Percentiles rank a stretch among this genome's conserved stretches.
These are phyloP conservation scores for Pristionchus maxplancki DNA, from an alignment of 2,888 invertebrate genomes.

Conservation along the genomic window DNA sequence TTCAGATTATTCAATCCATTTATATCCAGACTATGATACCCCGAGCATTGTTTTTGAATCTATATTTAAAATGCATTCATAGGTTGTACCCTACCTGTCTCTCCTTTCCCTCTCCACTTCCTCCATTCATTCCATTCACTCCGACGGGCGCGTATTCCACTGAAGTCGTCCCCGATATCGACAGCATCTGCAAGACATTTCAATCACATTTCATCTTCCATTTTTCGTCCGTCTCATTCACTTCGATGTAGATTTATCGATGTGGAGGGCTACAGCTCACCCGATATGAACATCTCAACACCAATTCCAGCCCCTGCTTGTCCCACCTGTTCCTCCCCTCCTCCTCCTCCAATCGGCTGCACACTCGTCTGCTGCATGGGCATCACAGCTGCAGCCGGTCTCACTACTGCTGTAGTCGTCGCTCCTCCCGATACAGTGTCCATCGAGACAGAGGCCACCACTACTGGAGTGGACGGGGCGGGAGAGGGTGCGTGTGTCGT, in stretches of 20 bases:
- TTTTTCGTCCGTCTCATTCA: background rate
- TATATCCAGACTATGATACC: no score
- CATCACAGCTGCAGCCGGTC: slow-evolving; percentile 61
- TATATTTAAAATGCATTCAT: background rate
- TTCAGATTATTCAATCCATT: background rate
- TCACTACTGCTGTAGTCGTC: background rate
- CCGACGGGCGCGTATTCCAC: slow-evolving; percentile 10
- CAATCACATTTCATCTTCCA: background rate
- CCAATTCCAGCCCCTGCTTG: no score
- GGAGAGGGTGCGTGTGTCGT: slow-evolving; percentile 1
- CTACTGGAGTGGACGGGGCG: background rate
- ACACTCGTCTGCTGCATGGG: slow-evolving; percentile 58
- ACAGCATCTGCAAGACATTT: background rate
- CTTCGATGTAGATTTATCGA: no score
- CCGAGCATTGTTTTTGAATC: background rate
- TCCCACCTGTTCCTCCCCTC: background rate
- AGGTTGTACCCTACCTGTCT: background rate
- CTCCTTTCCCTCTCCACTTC: background rate
- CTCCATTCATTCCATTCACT: background rate
- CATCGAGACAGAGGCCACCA: background rate
- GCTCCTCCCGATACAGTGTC: background rate
- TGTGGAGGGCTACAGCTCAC: no score
- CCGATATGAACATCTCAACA: no score
- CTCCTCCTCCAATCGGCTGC: background rate
- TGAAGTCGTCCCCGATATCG: slow-evolving; percentile 24